These are phyloP conservation scores for Ectropis crepuscularia DNA, from an alignment of 2,888 invertebrate species.

Conservation along the genomic window DNA sequence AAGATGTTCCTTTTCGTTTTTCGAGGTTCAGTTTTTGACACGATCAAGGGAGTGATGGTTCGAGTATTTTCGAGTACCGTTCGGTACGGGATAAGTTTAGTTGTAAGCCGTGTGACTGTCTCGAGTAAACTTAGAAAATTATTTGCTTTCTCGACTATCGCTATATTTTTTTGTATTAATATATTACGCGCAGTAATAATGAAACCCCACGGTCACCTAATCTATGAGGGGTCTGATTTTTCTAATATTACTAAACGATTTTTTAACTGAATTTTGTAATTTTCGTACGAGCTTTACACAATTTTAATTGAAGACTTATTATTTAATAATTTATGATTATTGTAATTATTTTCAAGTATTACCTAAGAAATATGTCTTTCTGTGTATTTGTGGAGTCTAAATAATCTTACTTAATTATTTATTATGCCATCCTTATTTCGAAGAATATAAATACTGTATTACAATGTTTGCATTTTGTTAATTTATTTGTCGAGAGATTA, in stretches of 20 bases:
- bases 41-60: conserved; percentile 40
- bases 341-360: conserved; percentile 65
- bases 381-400: conserved; percentile 65
- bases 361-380: conserved; percentile 56
- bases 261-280: conserved; percentile 45
- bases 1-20: conserved; percentile 65
- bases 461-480: conserved; percentile 74
- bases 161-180: conserved; percentile 49
- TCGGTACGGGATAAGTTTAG: conserved; percentile 71
- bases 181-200: conserved; percentile 56
- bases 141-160: conserved; percentile 58
- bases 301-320: conserved; percentile 66
- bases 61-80: conserved; percentile 58
- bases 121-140: conserved; percentile 58
- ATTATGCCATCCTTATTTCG: conserved; percentile 71
- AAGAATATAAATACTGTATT: conserved; percentile 62
- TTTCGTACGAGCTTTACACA: conserved; percentile 28
- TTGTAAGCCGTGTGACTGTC: conserved; percentile 75
- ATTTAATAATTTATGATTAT: conserved; percentile 55
- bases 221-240: conserved; percentile 41
- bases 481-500: conserved; percentile 83
- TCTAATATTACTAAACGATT: conserved; percentile 43
- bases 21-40: conserved; percentile 57
- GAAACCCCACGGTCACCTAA: conserved; percentile 64
- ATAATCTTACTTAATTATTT: conserved; percentile 71